phyloP scores from a whole-genome alignment of 2,888 invertebrate genomes.

The Pachydiplax longipennis region DNA sequence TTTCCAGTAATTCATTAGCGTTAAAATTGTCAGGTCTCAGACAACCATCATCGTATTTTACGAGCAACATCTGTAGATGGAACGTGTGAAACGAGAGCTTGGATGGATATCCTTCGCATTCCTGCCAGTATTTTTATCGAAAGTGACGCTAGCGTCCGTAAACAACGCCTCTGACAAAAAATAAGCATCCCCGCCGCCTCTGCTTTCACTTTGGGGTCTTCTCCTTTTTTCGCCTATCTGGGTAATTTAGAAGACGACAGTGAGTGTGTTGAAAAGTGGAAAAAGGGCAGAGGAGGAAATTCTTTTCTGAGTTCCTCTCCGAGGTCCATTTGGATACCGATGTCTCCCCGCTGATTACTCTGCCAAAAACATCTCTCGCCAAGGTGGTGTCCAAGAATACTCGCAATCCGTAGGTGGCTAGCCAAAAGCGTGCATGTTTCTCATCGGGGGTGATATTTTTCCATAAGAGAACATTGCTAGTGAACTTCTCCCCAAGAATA shows the following conservation, averaged over 20 bases:
- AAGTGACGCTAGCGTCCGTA: neutral
- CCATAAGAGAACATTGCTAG: neutral
- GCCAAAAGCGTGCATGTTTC: neutral
- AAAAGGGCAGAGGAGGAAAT: too few relatives aligned
- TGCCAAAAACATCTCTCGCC: neutral
- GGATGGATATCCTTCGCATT: neutral
- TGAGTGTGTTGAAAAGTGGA: too few relatives aligned
- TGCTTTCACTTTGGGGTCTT: too few relatives aligned
- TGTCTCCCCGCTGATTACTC: neutral
- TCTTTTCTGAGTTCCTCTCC: neutral
- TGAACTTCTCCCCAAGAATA: neutral
- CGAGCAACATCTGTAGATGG: too few relatives aligned
- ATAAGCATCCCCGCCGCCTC: too few relatives aligned
- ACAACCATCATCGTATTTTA: too few relatives aligned
- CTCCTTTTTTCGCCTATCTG: too few relatives aligned
- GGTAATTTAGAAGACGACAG: too few relatives aligned
- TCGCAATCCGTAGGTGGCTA: neutral
- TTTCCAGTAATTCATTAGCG: too few relatives aligned
- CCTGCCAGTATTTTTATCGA: neutral
- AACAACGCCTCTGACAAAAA: neutral
- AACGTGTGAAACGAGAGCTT: neutral
- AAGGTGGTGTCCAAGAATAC: neutral
- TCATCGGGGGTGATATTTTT: neutral
- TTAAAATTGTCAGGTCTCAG: too few relatives aligned
- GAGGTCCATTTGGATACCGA: neutral